These are phyloP conservation scores for Hyppa rectilinea DNA, from an alignment of 2,888 invertebrate genomes.

Conservation along the genomic window DNA sequence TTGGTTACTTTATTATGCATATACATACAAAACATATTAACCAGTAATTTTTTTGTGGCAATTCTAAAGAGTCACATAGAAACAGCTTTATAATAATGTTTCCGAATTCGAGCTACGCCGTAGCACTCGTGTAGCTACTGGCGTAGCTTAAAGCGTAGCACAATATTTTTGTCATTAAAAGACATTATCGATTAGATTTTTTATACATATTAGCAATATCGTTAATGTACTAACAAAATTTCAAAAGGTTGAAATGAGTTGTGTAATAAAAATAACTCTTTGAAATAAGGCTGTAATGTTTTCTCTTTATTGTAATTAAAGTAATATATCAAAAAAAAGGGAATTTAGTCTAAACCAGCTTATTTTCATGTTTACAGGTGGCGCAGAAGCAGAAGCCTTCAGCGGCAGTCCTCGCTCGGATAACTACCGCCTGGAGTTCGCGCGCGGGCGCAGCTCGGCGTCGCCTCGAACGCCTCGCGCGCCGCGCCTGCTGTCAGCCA, in stretches of 20 bases:
- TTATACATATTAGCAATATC: no score
- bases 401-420: constrained; percentile 89
- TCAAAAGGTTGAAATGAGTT: no score
- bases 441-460: constrained; percentile 91
- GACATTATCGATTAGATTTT: neutral
- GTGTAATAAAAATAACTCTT: neutral
- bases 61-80: no score
- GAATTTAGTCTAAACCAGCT: neutral
- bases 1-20: constrained; percentile 4
- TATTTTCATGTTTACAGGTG: constrained; percentile 49
- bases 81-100: neutral
- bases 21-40: neutral
- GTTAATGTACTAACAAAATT: no score
- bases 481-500: constrained; percentile 80
- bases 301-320: neutral
- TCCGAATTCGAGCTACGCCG: constrained; percentile 4
- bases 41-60: neutral
- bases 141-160: neutral
- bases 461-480: constrained; percentile 81
- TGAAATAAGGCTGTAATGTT: neutral
- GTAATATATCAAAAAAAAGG: neutral
- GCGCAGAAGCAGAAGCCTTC: constrained; percentile 80
- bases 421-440: constrained; percentile 94
- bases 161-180: neutral
- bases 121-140: constrained; percentile 8